Conservation (phyloP, 2,888 invertebrate species). For the Orthonychiurus folsomi region DNA sequence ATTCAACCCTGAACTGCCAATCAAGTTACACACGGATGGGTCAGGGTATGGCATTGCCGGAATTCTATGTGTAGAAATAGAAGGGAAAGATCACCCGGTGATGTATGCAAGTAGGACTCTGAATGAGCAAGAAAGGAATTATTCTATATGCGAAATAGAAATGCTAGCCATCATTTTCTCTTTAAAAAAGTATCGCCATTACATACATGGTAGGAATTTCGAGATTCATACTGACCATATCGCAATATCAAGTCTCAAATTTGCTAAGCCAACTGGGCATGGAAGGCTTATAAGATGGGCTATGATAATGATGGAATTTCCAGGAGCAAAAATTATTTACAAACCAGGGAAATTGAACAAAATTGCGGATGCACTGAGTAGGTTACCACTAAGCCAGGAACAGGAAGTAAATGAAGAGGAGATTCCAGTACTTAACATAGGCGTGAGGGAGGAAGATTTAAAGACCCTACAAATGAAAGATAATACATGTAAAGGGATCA, state of each 20-base stretch:
- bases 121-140: conserved; percentile 43
- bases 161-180: conserved; percentile 43
- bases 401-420: neutral
- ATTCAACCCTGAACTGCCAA: conserved; percentile 34
- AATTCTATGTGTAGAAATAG: conserved; percentile 39
- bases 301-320: conserved; percentile 40
- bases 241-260: conserved; percentile 44
- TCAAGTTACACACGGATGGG: conserved; percentile 41
- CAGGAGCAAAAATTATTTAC: conserved; percentile 43
- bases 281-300: conserved; percentile 47
- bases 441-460: neutral
- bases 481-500: neutral
- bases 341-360: conserved; percentile 43
- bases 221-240: conserved; percentile 46
- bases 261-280: conserved; percentile 43
- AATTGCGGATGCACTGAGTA: conserved; percentile 44
- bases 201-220: conserved; percentile 43
- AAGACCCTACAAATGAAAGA: neutral
- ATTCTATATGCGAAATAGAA: conserved; percentile 45
- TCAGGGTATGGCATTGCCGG: conserved; percentile 38
- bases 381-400: conserved; percentile 30
- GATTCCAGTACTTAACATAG: neutral
- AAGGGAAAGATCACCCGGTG: conserved; percentile 31
- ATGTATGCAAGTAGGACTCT: conserved; percentile 36
- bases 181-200: conserved; percentile 44